Evolutionary conservation across 2,113 vertebrate genomes (phyloP).

Genomic region (Scortum barcoo): DNA sequence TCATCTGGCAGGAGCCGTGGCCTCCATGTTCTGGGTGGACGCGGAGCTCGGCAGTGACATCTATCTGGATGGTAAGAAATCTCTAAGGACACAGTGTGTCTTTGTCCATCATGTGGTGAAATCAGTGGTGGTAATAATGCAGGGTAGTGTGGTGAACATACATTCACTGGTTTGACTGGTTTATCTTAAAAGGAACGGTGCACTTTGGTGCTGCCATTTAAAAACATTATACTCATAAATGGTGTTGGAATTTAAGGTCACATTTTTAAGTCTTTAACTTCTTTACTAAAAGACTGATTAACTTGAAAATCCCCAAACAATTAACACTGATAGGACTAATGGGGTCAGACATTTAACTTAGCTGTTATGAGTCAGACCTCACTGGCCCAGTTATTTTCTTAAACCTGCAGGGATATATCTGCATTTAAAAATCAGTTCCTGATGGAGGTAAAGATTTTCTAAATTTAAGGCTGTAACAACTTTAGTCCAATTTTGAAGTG

Average conservation of each 20-base stretch:
- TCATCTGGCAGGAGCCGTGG: slow-evolving; percentile 90
- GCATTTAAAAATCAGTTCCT: not conserved
- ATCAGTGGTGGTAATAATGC: too few relatives aligned
- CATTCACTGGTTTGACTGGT: not conserved
- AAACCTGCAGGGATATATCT: not conserved
- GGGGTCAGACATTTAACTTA: not conserved
- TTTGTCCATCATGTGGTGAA: not conserved
- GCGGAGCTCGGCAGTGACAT: slow-evolving; percentile 96
- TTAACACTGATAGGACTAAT: not conserved
- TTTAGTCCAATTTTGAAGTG: not conserved
- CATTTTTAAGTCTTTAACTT: not conserved
- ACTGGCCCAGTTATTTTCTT: not conserved
- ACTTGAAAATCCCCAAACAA: not conserved
- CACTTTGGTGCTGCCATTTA: not conserved
- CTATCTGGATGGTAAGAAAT: slow-evolving; percentile 94
- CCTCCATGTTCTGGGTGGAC: slow-evolving; percentile 99
- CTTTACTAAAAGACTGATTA: not conserved
- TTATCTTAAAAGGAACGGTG: not conserved
- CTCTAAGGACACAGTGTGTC: not conserved
- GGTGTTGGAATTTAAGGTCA: not conserved
- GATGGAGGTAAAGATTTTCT: not conserved
- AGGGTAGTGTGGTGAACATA: not conserved
- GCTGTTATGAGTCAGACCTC: not conserved
- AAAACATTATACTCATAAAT: not conserved
- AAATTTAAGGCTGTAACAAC: not conserved